Conservation (phyloP, 2,113 vertebrate species). For the Thamnaconus septentrionalis region DNA sequence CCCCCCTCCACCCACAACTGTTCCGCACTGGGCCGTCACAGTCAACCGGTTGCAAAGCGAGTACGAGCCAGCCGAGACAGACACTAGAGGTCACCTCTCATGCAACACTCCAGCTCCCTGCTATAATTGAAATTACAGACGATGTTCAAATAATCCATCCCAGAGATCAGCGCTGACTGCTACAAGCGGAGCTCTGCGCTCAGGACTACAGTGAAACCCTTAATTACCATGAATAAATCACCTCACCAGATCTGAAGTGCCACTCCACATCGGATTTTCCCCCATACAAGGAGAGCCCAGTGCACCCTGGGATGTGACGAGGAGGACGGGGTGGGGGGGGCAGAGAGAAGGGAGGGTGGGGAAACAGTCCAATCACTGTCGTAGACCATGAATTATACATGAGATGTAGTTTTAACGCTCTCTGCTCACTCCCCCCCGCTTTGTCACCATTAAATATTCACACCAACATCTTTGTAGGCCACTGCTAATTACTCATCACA, state of each 20-base stretch:
- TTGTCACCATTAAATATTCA: slow-evolving; percentile 84
- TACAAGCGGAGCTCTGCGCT: slow-evolving; percentile 33
- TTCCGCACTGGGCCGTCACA: too few relatives aligned
- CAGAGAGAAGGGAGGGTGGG: slow-evolving; percentile 31
- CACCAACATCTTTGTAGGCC: slow-evolving; percentile 78
- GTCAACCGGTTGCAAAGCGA: too few relatives aligned
- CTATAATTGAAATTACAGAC: slow-evolving; percentile 58
- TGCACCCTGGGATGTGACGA: slow-evolving; percentile 36
- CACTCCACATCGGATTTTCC: slow-evolving; percentile 46
- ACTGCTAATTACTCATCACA: slow-evolving; percentile 77
- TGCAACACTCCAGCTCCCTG: slow-evolving; percentile 24
- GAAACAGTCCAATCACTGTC: slow-evolving; percentile 66
- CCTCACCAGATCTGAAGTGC: slow-evolving; percentile 57
- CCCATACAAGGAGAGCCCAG: slow-evolving; percentile 28
- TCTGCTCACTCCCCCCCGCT: slow-evolving; percentile 58
- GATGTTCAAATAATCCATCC: slow-evolving; percentile 45
- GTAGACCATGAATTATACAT: slow-evolving; percentile 82
- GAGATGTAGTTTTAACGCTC: slow-evolving; percentile 75
- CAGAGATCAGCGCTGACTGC: slow-evolving; percentile 42
- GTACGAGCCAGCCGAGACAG: slow-evolving; percentile 7
- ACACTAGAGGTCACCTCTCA: slow-evolving; percentile 49
- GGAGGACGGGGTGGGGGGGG: slow-evolving; percentile 35
- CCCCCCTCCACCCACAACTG: too few relatives aligned
- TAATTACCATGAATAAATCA: slow-evolving; percentile 63
- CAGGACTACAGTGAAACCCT: slow-evolving; percentile 51